Conservation (phyloP, 2,888 invertebrate species). For the Stenchaetothrips biformis region DNA sequence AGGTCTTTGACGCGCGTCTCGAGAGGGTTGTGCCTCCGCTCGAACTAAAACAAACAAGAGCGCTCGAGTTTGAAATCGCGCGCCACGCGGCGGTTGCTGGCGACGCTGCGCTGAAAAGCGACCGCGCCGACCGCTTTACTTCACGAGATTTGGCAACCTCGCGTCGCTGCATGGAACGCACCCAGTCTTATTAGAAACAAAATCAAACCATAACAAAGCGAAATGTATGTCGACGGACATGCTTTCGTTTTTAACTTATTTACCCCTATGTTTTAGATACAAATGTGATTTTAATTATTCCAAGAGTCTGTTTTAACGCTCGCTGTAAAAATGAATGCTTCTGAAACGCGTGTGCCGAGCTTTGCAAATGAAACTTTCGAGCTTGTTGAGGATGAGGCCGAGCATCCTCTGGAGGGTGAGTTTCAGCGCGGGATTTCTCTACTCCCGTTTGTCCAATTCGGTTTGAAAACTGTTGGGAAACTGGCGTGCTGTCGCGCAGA, state of each 20-base stretch:
- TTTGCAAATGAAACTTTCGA: background rate
- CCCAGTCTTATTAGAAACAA: background rate
- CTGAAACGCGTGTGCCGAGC: background rate
- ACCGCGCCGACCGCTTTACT: background rate
- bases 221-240: constrained; percentile 14
- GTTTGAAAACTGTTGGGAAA: no score
- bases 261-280: background rate
- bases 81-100: background rate
- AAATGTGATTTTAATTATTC: background rate
- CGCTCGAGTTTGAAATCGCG: background rate
- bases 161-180: background rate
- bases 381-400: background rate
- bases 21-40: background rate
- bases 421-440: background rate
- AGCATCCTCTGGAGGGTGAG: constrained; percentile 9
- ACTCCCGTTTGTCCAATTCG: no score
- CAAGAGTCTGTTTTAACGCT: background rate
- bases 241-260: constrained; percentile 19
- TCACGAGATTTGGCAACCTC: no score
- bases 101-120: background rate
- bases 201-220: constrained; percentile 23
- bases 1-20: background rate
- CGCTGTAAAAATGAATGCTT: background rate
- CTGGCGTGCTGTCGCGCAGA: background rate
- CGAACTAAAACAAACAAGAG: background rate